Conservation (phyloP, 2,888 invertebrate genomes). For the Caenorhabditis angaria region DNA sequence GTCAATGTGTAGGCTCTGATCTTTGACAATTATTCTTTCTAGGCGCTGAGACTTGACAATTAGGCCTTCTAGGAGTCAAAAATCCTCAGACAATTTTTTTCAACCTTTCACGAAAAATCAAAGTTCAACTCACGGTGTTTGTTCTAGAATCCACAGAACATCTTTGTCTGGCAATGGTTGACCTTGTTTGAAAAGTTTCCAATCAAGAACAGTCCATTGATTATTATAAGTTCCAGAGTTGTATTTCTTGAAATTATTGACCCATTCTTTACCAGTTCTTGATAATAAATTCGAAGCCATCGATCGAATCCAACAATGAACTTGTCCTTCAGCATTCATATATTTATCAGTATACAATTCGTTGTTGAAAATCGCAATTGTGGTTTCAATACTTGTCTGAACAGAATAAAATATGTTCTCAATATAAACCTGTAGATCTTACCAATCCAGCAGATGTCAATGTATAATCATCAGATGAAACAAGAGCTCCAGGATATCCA, state of each 20-base stretch:
- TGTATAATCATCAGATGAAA: constrained; percentile 72
- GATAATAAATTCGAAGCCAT: constrained; percentile 86
- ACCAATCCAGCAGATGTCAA: constrained; percentile 68
- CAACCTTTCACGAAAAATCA: neutral
- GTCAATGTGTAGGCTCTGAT: no score
- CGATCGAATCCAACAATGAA: constrained; percentile 80
- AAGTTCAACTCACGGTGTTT: constrained; percentile 75
- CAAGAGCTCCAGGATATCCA: constrained; percentile 70
- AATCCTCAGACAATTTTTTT: neutral
- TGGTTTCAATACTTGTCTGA: constrained; percentile 81
- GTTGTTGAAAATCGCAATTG: constrained; percentile 81
- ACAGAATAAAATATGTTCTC: constrained; percentile 8
- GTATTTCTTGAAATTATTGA: constrained; percentile 76
- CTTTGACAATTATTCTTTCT: no score
- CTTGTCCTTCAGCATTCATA: constrained; percentile 77
- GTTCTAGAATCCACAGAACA: constrained; percentile 83
- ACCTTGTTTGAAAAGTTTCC: constrained; percentile 78
- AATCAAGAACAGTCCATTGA: constrained; percentile 78
- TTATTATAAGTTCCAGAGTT: constrained; percentile 87
- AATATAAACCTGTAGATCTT: neutral
- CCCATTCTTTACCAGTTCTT: constrained; percentile 64
- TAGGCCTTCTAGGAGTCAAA: no score
- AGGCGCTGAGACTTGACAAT: no score
- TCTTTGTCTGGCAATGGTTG: constrained; percentile 71
- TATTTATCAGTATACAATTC: constrained; percentile 79